Conservation (phyloP, 2,113 vertebrate species). For the Circaetus gallicus region DNA sequence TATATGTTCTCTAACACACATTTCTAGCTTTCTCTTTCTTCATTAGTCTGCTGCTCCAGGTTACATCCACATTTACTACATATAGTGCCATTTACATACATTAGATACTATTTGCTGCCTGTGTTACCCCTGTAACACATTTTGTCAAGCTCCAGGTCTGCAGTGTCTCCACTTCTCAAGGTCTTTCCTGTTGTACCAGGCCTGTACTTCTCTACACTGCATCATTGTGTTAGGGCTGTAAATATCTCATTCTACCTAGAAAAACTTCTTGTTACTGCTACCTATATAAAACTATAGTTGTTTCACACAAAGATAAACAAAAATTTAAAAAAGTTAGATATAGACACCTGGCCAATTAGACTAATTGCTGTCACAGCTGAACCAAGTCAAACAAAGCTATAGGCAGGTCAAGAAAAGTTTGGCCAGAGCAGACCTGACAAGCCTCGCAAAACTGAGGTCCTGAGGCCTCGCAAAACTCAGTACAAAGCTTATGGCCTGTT, state of each 20-base stretch:
- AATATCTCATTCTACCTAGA: not conserved
- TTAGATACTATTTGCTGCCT: not conserved
- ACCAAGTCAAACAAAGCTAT: not conserved
- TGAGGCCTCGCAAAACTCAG: not conserved
- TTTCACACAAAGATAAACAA: not conserved
- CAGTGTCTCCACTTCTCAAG: not conserved
- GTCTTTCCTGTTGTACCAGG: not conserved
- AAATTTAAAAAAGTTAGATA: not conserved
- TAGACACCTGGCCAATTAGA: not conserved
- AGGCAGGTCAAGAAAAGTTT: not conserved
- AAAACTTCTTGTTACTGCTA: not conserved
- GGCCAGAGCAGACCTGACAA: not conserved
- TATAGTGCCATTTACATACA: not conserved
- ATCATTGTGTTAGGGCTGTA: not conserved
- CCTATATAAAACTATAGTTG: not conserved
- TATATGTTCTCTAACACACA: not conserved
- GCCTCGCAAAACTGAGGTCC: not conserved
- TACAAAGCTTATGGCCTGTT: not conserved
- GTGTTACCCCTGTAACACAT: not conserved
- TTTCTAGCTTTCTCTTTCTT: not conserved
- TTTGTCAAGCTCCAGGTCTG: not conserved
- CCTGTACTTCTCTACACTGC: rapidly evolving
- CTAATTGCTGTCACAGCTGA: not conserved
- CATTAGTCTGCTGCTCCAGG: not conserved
- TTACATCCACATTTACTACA: not conserved